Conservation (phyloP, 2,888 invertebrate species). For the Hemistola chrysoprasaria region DNA sequence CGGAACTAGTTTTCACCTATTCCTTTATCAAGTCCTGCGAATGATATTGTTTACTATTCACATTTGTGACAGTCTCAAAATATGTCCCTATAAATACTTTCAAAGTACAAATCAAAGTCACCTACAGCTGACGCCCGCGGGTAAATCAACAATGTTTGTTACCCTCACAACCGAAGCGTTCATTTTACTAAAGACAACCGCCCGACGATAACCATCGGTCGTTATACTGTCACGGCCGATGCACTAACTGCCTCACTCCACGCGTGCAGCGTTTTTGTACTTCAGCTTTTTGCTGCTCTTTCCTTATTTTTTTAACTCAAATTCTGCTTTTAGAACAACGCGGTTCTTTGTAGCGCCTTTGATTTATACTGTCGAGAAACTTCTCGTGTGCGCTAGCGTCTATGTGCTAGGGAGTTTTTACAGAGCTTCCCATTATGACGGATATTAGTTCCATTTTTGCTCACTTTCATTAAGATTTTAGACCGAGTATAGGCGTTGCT, state of each 20-base stretch:
- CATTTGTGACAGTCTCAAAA: too few relatives aligned
- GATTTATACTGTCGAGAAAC: too few relatives aligned
- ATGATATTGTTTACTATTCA: too few relatives aligned
- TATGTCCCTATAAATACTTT: too few relatives aligned
- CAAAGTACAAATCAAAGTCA: too few relatives aligned
- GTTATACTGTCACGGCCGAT: slow-evolving; percentile 71
- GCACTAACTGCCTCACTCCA: slow-evolving; percentile 70
- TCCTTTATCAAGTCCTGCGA: too few relatives aligned
- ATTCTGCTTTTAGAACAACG: slow-evolving; percentile 34
- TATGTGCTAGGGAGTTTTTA: too few relatives aligned
- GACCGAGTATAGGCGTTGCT: slow-evolving; percentile 37
- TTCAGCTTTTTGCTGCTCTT: slow-evolving; percentile 40
- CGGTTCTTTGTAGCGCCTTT: slow-evolving; percentile 62
- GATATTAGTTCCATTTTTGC: too few relatives aligned
- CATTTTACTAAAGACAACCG: slow-evolving; percentile 29
- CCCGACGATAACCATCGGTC: slow-evolving; percentile 70
- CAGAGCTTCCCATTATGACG: too few relatives aligned
- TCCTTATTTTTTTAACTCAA: slow-evolving; percentile 38
- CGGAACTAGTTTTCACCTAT: too few relatives aligned
- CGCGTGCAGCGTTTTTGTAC: slow-evolving; percentile 60
- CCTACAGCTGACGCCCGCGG: background rate
- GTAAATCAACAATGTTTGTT: slow-evolving; percentile 25
- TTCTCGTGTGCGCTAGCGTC: too few relatives aligned
- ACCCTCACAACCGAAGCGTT: slow-evolving; percentile 19
- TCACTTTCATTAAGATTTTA: too few relatives aligned